phyloP scores from a whole-genome alignment of 2,113 vertebrate genomes.

The Psittacus erithacus region DNA sequence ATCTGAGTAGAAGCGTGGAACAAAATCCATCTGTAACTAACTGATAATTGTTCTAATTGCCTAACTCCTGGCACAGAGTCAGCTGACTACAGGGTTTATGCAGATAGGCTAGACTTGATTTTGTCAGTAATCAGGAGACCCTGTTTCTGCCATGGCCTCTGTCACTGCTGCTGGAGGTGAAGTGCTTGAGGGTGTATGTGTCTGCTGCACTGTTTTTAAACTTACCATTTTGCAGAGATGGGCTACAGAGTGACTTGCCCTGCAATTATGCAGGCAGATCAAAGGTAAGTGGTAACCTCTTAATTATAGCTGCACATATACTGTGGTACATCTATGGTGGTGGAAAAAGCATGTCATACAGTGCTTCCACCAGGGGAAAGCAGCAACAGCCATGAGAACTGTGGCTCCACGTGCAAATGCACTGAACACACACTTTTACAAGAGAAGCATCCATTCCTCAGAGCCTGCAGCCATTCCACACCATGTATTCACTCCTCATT shows the following conservation, averaged over 20 bases:
- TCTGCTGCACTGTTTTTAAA: background rate
- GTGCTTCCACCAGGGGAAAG: background rate
- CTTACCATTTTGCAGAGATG: background rate
- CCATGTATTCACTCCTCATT: background rate
- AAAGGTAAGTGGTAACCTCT: background rate
- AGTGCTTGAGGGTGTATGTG: background rate
- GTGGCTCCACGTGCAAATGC: background rate
- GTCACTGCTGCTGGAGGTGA: background rate
- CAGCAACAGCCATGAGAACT: background rate
- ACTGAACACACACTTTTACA: rapidly evolving
- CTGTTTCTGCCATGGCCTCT: background rate
- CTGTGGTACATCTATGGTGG: background rate
- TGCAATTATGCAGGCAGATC: background rate
- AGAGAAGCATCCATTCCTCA: background rate
- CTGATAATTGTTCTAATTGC: background rate
- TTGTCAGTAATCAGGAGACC: background rate
- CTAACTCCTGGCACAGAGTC: background rate
- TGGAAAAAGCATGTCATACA: background rate
- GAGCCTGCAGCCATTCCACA: background rate
- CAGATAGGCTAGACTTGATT: background rate
- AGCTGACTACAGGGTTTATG: background rate
- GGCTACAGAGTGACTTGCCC: background rate
- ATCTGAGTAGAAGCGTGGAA: background rate
- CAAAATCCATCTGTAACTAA: background rate
- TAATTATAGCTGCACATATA: background rate